Conservation (phyloP, 37 sponge, comb jelly and placozoan genomes). For the Spongilla lacustris region DNA sequence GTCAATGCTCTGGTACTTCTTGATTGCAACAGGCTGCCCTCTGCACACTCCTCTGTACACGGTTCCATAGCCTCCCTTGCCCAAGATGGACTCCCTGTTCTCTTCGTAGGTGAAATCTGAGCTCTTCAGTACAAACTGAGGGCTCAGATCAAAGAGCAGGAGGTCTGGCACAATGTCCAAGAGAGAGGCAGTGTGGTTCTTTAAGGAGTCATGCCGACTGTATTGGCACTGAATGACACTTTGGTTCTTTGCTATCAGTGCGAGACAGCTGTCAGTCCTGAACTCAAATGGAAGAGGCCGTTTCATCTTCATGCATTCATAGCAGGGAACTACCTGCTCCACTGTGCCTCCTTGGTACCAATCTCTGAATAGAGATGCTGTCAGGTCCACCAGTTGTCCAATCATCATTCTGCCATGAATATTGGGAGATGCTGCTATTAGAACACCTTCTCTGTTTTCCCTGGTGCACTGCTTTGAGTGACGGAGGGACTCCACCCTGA, state of each 20-base stretch:
- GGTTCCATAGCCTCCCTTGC: constrained; percentile 84
- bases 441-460: constrained; percentile 63
- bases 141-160: constrained; percentile 76
- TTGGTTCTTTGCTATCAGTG: constrained; percentile 28
- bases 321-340: constrained; percentile 68
- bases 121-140: constrained; percentile 62
- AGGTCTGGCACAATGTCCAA: constrained; percentile 87
- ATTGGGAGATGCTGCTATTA: constrained; percentile 51
- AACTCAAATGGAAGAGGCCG: constrained; percentile 52
- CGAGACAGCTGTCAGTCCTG: constrained; percentile 30
- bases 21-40: constrained; percentile 79
- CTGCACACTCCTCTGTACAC: constrained; percentile 77
- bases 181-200: constrained; percentile 59
- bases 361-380: constrained; percentile 61
- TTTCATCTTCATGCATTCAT: constrained; percentile 56
- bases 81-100: constrained; percentile 69
- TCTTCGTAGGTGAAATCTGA: constrained; percentile 58
- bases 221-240: constrained; percentile 54
- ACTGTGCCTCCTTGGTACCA: constrained; percentile 87
- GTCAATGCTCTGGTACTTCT: constrained; percentile 50
- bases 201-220: neutral
- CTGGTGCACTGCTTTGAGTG: constrained; percentile 5
- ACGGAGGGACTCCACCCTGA: constrained; percentile 62
- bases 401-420: constrained; percentile 65
- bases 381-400: constrained; percentile 75